Evolutionary conservation across 2,797 vertebrate genomes (phyloP).

Genomic region (Salmo trutta): DNA sequence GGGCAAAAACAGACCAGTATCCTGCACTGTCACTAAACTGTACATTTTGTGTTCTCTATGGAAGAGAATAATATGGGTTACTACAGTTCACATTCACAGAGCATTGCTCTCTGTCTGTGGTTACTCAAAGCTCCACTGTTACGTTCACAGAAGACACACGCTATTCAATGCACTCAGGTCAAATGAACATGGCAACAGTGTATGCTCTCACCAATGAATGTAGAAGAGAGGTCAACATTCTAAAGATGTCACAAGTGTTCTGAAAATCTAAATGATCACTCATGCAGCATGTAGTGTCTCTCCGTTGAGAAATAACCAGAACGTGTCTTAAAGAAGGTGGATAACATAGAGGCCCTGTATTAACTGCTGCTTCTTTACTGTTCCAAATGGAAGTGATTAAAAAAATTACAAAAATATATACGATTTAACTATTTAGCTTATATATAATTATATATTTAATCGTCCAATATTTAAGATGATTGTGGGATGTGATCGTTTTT

Average conservation of each 20-base stretch:
- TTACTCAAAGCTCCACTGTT: neutral
- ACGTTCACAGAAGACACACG: constrained; percentile 39
- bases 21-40: constrained; percentile 11
- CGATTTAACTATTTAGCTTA: constrained; percentile 8
- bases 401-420: neutral
- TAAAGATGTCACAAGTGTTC: constrained; percentile 6
- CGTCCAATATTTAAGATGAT: constrained; percentile 30
- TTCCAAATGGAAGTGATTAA: constrained; percentile 25
- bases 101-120: neutral
- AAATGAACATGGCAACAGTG: neutral
- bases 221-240: neutral
- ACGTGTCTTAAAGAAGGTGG: constrained; percentile 26
- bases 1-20: constrained; percentile 1
- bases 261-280: neutral
- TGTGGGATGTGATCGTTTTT: constrained; percentile 24
- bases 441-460: constrained; percentile 13
- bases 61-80: neutral
- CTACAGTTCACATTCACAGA: neutral
- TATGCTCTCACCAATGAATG: constrained; percentile 6
- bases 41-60: neutral
- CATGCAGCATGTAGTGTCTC: neutral
- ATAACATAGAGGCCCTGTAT: constrained; percentile 45
- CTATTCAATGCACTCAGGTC: constrained; percentile 28
- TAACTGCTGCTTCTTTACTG: constrained; percentile 58
- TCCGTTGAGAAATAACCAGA: constrained; percentile 11